Evolutionary conservation across 2,888 invertebrate species (phyloP).

Genomic region (Drosophila flavopinicola): DNA sequence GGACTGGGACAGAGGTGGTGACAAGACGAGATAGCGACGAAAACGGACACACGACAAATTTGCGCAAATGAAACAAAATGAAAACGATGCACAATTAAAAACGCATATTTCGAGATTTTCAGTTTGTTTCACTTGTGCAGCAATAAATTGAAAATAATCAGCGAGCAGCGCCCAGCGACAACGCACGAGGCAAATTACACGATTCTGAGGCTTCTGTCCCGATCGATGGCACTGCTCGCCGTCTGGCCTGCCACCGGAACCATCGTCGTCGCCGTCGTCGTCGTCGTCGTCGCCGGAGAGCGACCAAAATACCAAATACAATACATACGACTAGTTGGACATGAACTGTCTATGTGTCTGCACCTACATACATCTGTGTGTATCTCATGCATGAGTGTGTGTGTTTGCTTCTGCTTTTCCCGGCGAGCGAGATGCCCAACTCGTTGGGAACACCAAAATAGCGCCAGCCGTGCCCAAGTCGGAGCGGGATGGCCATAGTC

Average conservation of each 20-base stretch:
- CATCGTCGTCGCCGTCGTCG: constrained; percentile 24
- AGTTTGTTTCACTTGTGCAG: constrained; percentile 61
- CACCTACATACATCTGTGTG: constrained; percentile 12
- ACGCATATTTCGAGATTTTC: constrained; percentile 55
- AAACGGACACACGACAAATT: constrained; percentile 37
- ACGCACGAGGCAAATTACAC: constrained; percentile 79
- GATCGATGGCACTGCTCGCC: constrained; percentile 63
- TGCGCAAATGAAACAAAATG: constrained; percentile 66
- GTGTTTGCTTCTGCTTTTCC: constrained; percentile 28
- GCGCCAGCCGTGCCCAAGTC: constrained; percentile 23
- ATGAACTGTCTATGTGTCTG: constrained; percentile 37
- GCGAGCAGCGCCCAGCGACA: constrained; percentile 55
- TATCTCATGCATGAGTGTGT: constrained; percentile 8
- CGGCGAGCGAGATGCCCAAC: constrained; percentile 64
- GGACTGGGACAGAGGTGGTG: constrained; percentile 23
- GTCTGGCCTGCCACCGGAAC: constrained; percentile 67
- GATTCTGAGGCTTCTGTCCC: constrained; percentile 76
- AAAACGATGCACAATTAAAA: constrained; percentile 58
- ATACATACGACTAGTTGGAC: constrained; percentile 57
- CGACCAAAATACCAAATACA: constrained; percentile 60
- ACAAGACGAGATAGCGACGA: constrained; percentile 18
- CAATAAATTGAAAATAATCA: constrained; percentile 45
- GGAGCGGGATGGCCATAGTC: constrained; percentile 37
- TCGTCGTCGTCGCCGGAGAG: constrained; percentile 44
- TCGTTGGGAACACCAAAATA: constrained; percentile 43